Base-by-base conservation (phyloP, 1,140 invertebrate species). In the Leptinotarsa lineolata region DNA sequence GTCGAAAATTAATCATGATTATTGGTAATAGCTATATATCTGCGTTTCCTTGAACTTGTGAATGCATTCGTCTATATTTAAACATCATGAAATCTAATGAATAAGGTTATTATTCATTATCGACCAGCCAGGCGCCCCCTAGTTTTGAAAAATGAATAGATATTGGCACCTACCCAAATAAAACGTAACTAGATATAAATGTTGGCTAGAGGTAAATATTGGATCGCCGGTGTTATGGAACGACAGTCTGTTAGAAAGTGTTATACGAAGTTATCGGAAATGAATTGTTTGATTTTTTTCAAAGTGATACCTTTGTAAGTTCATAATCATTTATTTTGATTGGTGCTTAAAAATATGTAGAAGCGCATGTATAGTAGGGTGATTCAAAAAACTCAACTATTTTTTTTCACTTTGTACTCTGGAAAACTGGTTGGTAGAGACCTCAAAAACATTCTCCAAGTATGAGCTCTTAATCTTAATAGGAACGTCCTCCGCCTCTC, bases 251-350 rank as follows among this genome's bases (percentile, higher is more conserved):
- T 54, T 18, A 5, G 48, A 54, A 54, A 54, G 15, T 15, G 48
- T 54, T 54, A 54, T n/a, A 54, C 48, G 15, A 18, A 15, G 15
- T 54, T 15, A 54, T 54, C 48, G 15, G 24, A 65, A 22, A 65
- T 65, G 63, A 65, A 22, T 8, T 65, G 22, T 65, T 39, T 6
- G 63, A n/a, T 24, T n/a, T 65, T 65, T 65, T 18, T 65, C 6
- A 12, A 39, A n/a, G 63, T 65, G 21, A 65, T 65, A 21, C 12
- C 63, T 13, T 12, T 65, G 63, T 65, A 65, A 65, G 63, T 65
- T 30, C 0, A 65, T 65, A 30, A 13, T 61, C 15, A 18, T 61
- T 21, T 61, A 13, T 61, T 16, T 18, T 12, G 3, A 61, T 61
- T 21, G 12, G 4, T 61, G 60, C n/a, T 61, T 61, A 6, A 18